These are phyloP conservation scores for Xylota sylvarum DNA, from an alignment of 2,888 invertebrate species.

Conservation along the genomic window DNA sequence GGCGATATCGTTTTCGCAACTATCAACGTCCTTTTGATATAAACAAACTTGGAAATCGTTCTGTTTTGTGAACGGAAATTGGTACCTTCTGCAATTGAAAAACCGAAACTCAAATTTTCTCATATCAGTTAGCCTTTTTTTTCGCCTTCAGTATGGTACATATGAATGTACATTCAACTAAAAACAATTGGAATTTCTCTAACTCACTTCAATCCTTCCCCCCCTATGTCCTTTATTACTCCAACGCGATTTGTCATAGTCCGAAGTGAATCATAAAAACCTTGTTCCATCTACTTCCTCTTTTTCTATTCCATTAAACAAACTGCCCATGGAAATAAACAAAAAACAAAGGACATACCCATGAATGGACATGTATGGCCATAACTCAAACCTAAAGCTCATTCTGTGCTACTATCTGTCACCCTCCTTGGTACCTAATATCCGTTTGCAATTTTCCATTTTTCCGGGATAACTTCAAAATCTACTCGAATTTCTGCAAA, in stretches of 20 bases:
- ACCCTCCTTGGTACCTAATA: not conserved
- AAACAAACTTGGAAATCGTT: too few species aligned
- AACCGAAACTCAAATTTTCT: too few species aligned
- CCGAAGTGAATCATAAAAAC: not conserved
- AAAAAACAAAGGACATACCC: not conserved
- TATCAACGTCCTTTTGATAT: too few species aligned
- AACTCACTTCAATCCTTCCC: not conserved
- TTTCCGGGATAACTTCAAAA: not conserved
- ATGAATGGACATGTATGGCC: not conserved
- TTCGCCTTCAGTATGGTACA: too few species aligned
- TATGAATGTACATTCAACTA: too few species aligned
- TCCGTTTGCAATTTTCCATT: conserved; percentile 4
- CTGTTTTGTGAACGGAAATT: too few species aligned
- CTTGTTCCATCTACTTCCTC: not conserved
- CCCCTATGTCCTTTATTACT: not conserved
- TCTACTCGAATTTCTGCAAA: not conserved
- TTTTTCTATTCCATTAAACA: not conserved
- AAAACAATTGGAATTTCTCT: not conserved
- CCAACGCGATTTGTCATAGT: not conserved
- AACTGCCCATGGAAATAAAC: not conserved
- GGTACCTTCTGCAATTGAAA: too few species aligned
- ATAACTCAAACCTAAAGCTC: not conserved
- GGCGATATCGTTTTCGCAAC: too few species aligned
- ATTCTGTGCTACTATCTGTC: not conserved
- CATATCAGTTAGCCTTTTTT: too few species aligned